Evolutionary conservation across 2,113 vertebrate species (phyloP).

Genomic region (Rhea americana): DNA sequence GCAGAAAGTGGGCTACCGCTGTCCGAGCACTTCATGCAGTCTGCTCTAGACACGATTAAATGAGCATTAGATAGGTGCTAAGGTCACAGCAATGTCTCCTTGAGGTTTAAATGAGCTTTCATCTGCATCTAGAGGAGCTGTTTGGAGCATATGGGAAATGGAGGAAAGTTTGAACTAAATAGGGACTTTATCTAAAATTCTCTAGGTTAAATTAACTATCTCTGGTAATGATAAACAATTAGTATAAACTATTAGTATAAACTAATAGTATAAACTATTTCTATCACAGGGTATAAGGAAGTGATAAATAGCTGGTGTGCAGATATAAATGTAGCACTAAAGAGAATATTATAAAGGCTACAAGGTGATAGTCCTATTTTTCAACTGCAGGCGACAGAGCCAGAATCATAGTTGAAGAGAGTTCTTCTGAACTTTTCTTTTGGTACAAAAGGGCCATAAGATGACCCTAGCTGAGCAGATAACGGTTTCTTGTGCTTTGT

Average conservation of each 20-base stretch:
- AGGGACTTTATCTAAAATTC: not conserved
- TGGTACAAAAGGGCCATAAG: not conserved
- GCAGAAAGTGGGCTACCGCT: not conserved
- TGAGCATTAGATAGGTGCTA: not conserved
- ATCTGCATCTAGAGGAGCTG: not conserved
- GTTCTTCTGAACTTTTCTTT: not conserved
- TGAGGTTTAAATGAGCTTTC: not conserved
- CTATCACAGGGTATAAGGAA: not conserved
- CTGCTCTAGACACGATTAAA: not conserved
- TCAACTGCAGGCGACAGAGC: not conserved
- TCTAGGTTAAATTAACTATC: not conserved
- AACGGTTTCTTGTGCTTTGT: not conserved
- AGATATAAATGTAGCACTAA: not conserved
- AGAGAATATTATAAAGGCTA: not conserved
- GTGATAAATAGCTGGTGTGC: fast-evolving
- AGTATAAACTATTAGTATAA: not conserved
- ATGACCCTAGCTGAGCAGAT: not conserved
- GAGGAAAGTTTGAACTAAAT: not conserved
- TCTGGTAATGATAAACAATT: not conserved
- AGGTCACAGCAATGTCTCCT: not conserved
- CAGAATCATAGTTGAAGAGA: not conserved
- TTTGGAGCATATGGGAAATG: not conserved
- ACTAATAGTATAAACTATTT: not conserved
- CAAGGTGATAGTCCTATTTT: not conserved
- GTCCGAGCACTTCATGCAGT: not conserved